Evolutionary conservation across 2,113 vertebrate species (phyloP), one percentile per base, ranked within the genome.

Genomic region (Tylochromis polylepis): DNA sequence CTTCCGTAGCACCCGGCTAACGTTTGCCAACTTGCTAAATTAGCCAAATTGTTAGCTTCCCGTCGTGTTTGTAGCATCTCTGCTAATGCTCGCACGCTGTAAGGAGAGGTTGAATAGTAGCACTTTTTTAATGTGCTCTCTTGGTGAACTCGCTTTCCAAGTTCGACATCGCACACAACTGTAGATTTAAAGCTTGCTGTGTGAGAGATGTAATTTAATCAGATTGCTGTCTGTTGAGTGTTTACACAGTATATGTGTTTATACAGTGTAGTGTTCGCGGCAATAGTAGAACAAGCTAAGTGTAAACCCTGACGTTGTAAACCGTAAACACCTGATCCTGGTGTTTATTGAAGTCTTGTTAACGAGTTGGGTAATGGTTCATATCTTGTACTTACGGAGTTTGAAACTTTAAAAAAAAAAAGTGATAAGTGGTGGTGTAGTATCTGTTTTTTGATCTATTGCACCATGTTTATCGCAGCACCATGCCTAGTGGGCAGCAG

Each of bases 401-500:
- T 31, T 49, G 4, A 77, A 77, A 29, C 43, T 12, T 75, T 3
- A 3, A 20, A 27, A 46, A 15, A 46, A 46, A 11, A 57, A n/a
- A 5, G 18, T 57, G 5, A 10, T 53, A 14, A 11, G 46, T 67
- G 6, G 20, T 2, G 6, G 57, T 36, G 18, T 75, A 5, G n/a
- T 82, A 5, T 27, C 41, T 88, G 85, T 59, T 65, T 78, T 82
- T 56, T 58, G 2, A 62, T 59, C 58, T 56, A 2, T 38, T 87
- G 4, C 15, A 5, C 57, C 49, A 3, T 93, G 87, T 60, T 49
- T 49, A 82, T 93, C 86, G 72, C 79, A 96, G 94, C 53, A 95
- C 90, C 92, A 95, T 96, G 95, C 95, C 96, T 95, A 96, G 97
- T 85, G 96, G 96, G 95, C 97, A 96, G 92, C 96, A 97, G 95